Base-by-base conservation (phyloP, 2,113 vertebrate species). In the Kryptolebias marmoratus region DNA sequence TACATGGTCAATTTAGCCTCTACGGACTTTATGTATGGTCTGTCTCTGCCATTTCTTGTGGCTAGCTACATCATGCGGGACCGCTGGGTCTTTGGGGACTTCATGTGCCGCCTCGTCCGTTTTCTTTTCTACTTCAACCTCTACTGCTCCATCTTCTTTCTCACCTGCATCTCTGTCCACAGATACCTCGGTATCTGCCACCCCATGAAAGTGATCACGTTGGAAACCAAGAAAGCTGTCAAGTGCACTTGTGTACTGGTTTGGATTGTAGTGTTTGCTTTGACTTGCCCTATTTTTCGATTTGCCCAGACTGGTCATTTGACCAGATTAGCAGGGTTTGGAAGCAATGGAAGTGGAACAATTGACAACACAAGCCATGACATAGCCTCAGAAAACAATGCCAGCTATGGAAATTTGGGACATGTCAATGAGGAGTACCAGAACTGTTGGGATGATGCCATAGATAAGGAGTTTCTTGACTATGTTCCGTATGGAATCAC, bases 81-180 rank as follows among this genome's bases (percentile, higher is more conserved):
- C 44, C 85, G 91, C 57, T 96, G 90, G 90, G 78, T 95, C 52
- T 96, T 97, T 5, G 94, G 94, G 5, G 94, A 96, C 71, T 95
- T 96, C 77, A 93, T 94, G 93, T 95, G 95, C 78, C 95, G 95
- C 14, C 88, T 97, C 30, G 94, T 95, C 49, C 93, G 89, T 16
- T 96, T 97, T 0, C n/a, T 94, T 18, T 98, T 96, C 89, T 94
- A 95, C 52, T 96, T 97, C 81, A 95, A 96, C 83, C 84, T 96
- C 30, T 96, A 95, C 59, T 93, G 95, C 87, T 96, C 95, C 83
- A 95, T 96, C 76, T 91, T 96, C 79, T 97, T 97, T 87, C 95
- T 98, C 68, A 95, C 95, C 62, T 96, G 95, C 63, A 97, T 96
- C 81, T 96, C 94, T 0, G 57, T 95, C 76, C 95, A 97, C 88